Conservation (phyloP, 2,113 vertebrate genomes). For the Sphaerodactylus townsendi region DNA sequence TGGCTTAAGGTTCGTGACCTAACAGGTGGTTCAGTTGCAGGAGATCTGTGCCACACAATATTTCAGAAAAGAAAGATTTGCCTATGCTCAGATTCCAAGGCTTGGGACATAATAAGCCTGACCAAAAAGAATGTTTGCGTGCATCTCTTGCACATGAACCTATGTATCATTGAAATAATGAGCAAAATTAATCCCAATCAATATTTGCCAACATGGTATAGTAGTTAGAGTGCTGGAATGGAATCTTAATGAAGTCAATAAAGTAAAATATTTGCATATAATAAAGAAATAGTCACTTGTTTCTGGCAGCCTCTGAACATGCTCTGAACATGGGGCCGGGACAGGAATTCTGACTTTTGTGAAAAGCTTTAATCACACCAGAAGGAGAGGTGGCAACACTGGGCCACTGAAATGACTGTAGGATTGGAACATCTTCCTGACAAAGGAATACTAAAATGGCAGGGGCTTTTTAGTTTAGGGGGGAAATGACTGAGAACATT, state of each 20-base stretch:
- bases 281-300: neutral
- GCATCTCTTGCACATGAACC: neutral
- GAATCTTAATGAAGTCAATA: too few relatives aligned
- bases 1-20: too few relatives aligned
- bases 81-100: neutral
- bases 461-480: neutral
- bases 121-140: neutral
- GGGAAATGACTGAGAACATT: neutral
- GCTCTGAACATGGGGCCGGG: neutral
- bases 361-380: neutral
- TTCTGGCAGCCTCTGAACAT: neutral
- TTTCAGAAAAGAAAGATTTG: neutral
- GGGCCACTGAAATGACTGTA: neutral
- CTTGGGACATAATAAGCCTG: neutral
- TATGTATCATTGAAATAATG: neutral
- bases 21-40: neutral
- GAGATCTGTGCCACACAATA: neutral
- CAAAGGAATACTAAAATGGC: neutral
- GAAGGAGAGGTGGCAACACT: neutral
- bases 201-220: neutral
- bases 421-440: neutral
- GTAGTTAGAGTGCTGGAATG: too few relatives aligned
- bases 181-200: neutral
- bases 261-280: neutral
- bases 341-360: neutral